Conservation (phyloP, 1,140 invertebrate genomes). For the Ceratosolen solmsi region DNA sequence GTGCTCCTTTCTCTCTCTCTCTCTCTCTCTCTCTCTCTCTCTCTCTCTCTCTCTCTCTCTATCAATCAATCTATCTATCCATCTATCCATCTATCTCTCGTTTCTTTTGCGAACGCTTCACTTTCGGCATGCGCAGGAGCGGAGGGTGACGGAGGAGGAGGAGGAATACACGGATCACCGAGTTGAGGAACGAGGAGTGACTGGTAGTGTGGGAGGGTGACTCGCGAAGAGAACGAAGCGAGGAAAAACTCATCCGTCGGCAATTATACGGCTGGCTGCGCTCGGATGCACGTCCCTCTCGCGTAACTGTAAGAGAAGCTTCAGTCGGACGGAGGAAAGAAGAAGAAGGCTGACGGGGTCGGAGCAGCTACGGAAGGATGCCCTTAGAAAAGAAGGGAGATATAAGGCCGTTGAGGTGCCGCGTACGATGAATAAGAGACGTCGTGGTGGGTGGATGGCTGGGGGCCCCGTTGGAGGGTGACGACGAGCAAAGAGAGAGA, state of each 20-base stretch:
- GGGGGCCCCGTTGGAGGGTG: background rate
- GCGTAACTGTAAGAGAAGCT: conserved; percentile 68
- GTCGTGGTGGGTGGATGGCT: background rate
- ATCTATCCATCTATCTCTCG: no score
- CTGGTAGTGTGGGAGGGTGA: no score
- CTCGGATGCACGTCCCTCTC: conserved; percentile 70
- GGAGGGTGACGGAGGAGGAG: background rate
- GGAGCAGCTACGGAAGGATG: background rate
- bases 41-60: no score
- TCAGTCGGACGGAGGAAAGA: conserved; percentile 48
- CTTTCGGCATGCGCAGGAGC: background rate
- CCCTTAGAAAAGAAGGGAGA: conserved; percentile 50
- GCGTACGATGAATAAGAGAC: conserved; percentile 21
- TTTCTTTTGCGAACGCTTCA: background rate
- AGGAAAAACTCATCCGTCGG: conserved; percentile 52
- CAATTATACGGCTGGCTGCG: conserved; percentile 72
- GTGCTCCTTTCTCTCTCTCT: no score
- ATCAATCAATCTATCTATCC: no score
- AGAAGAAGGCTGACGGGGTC: background rate
- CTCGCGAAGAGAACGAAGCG: background rate
- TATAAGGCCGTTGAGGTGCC: conserved; percentile 13
- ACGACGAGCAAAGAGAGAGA: background rate
- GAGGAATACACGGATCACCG: no score
- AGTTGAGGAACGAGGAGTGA: no score
- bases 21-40: no score